Base-by-base conservation (phyloP, 2,797 vertebrate species). In the Chromobotia macracanthus region DNA sequence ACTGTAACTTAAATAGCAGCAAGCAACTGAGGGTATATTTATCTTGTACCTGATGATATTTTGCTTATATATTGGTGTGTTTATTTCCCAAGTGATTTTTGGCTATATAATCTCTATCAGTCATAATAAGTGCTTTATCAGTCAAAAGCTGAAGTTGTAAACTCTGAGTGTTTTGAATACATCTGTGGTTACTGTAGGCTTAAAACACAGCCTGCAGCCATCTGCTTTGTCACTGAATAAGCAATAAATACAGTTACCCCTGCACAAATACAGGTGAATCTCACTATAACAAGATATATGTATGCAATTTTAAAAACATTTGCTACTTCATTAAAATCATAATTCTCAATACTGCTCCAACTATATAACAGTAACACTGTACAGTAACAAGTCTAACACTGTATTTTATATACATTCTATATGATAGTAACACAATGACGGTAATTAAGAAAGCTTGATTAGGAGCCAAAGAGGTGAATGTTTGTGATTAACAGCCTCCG, bases 221-320 rank as follows among this genome's bases (percentile, higher is more conserved):
- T 80, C 79, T 80, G 72, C 53, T 80, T 46, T 80, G 60, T 56
- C 28, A 61, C 72, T 75, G 71, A 80, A 75, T 80, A 75, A 80
- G 78, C 78, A 80, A 53, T 50, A 74, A 58, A 74, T 55, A 74
- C 23, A 19, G 31, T 19, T 28, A 66, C 5, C 1, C 1, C 60
- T n/a, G 41, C 58, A 44, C 35, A 18, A 5, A 15, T 60, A 69
- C 71, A 28, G 28, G 28, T 28, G 28, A 28, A 28, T 2, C 28
- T 28, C 28, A 28, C 28, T 28, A 28, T 28, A 28, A 28, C 28
- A 28, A 28, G 28, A 28, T 28, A 28, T 28, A 28, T 28, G 28
- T 28, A 28, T 28, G 28, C 28, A 28, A 28, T n/a, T n/a, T n/a
- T n/a, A n/a, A n/a, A n/a, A n/a, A n/a, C n/a, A n/a, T n/a, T n/a